Conservation (phyloP, 2,113 vertebrate species). For the Daubentonia madagascariensis region DNA sequence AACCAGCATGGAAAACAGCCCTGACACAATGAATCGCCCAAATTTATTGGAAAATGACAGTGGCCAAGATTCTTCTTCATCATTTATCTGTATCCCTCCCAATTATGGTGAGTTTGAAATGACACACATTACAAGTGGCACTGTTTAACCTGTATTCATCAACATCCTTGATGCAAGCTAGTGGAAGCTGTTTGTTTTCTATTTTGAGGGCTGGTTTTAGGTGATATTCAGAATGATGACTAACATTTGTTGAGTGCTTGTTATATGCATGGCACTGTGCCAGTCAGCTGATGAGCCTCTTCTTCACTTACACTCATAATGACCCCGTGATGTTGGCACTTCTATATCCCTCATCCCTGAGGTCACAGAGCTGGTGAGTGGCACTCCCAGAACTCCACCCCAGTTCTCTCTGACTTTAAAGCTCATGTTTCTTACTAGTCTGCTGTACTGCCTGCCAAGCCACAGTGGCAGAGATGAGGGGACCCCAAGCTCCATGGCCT, state of each 20-base stretch:
- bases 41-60: background rate
- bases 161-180: background rate
- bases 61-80: constrained; percentile 11
- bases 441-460: background rate
- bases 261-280: background rate
- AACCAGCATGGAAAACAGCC: background rate
- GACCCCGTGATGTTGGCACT: background rate
- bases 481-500: background rate
- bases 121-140: background rate
- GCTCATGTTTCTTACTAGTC: background rate
- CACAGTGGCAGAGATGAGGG: background rate
- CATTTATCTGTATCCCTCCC: constrained; percentile 38
- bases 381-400: background rate
- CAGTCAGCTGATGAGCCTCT: background rate
- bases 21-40: background rate
- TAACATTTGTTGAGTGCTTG: background rate
- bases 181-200: background rate
- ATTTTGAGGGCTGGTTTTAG: background rate
- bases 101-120: constrained; percentile 73
- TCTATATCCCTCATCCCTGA: background rate
- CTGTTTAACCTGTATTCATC: background rate
- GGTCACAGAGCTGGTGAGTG: background rate
- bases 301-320: background rate
- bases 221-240: background rate
- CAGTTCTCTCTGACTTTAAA: constrained; percentile 27